Evolutionary conservation across 2,888 invertebrate species (phyloP), one percentile per base, ranked within the genome.

Genomic region (Diloba caeruleocephala): DNA sequence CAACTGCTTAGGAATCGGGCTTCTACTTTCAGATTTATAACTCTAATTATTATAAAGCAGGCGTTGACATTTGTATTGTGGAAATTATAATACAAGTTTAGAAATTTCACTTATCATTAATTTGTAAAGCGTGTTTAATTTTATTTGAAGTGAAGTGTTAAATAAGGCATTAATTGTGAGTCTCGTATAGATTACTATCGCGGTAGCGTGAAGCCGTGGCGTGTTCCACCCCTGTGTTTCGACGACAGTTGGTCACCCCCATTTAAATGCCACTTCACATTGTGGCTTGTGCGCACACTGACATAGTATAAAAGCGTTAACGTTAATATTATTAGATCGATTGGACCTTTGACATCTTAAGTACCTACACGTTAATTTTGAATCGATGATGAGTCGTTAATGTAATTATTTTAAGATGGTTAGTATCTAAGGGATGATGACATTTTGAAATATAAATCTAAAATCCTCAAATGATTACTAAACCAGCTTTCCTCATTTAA

Each of bases 201-300:
- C 71, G 79, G 81, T 83, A 85, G 87, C 84, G 87, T 87, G 90
- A 90, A 92, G 89, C 87, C 89, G 80, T 85, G 87, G 81, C 85
- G 81, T 83, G 87, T 82, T 81, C 84, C 81, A 85, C 89, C 92
- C 92, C 81, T 82, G 84, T 85, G 78, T 86, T 87, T 85, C 81
- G 83, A 82, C 90, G 93, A 90, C 93, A 93, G 93, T 93, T 93
- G 93, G 93, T 92, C 92, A 90, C 92, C 92, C 92, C 90, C 84
- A 88, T 91, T 87, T 88, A 87, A 90, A 92, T 85, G 80, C 86
- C 89, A 92, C 90, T 92, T 92, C 88, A 90, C 86, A 89, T 90
- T 91, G 90, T 90, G 91, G 91, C 90, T 89, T 90, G 91, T 86
- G 89, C 84, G 88, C 89, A 85, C 88, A 89, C 85, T 85, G 85